Conservation (phyloP, 2,113 vertebrate species). For the Numenius arquata region DNA sequence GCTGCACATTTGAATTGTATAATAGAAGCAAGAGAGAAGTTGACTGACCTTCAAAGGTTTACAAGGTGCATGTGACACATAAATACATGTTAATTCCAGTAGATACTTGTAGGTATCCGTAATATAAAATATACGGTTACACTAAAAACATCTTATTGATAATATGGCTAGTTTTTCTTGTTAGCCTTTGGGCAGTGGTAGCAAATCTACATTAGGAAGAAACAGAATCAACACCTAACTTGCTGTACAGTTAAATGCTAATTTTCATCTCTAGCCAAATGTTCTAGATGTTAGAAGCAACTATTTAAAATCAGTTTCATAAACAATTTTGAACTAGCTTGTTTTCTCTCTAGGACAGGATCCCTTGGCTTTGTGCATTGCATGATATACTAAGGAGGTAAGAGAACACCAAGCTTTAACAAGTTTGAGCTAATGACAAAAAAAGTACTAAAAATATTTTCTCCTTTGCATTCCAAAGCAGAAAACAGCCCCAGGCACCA, state of each 20-base stretch:
- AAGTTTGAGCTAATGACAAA: neutral
- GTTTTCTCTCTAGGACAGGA: conserved; percentile 82
- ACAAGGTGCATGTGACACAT: neutral
- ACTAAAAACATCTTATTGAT: neutral
- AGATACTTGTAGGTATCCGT: neutral
- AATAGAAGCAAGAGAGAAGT: neutral
- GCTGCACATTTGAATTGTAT: neutral
- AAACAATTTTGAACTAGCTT: neutral
- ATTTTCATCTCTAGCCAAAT: neutral
- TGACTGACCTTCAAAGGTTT: neutral
- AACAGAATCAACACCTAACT: neutral
- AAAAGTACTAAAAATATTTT: neutral
- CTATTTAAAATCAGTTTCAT: neutral
- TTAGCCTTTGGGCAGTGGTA: neutral
- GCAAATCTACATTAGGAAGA: neutral
- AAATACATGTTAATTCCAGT: neutral
- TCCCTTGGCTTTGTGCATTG: conserved; percentile 86
- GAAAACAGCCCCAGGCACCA: neutral
- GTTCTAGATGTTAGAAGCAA: neutral
- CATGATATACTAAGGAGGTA: conserved; percentile 85
- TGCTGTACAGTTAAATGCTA: neutral
- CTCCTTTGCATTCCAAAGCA: neutral
- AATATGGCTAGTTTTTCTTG: neutral
- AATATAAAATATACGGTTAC: neutral
- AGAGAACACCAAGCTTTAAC: neutral